phyloP scores from a whole-genome alignment of 2,888 invertebrate genomes.

The Hyposoter dolosus region DNA sequence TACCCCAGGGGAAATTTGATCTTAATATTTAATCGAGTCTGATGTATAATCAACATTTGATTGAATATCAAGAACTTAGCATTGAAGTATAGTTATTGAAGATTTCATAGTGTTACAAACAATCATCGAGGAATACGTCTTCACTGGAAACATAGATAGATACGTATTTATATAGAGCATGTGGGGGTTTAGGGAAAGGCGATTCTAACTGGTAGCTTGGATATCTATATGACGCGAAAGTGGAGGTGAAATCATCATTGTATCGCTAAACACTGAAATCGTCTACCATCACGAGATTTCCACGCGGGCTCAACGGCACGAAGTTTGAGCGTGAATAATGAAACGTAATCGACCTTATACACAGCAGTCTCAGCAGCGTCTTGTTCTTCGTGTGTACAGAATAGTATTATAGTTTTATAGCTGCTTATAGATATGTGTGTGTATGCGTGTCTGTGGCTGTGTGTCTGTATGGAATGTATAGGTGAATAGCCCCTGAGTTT shows the following conservation, averaged over 20 bases:
- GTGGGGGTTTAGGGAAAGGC: constrained; percentile 21
- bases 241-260: constrained; percentile 65
- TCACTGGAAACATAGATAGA: constrained; percentile 2
- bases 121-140: constrained; percentile 43
- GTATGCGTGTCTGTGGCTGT: constrained; percentile 16
- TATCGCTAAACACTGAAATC: constrained; percentile 72
- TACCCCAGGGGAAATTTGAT: not conserved
- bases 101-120: constrained; percentile 61
- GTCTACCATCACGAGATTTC: constrained; percentile 67
- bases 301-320: constrained; percentile 73
- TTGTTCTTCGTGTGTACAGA: constrained; percentile 71
- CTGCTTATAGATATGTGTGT: constrained; percentile 6
- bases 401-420: constrained; percentile 27
- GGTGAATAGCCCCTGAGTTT: constrained; percentile 43
- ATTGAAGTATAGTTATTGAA: constrained; percentile 38
- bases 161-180: constrained; percentile 14
- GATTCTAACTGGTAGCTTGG: not conserved
- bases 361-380: constrained; percentile 67
- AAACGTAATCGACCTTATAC: constrained; percentile 81
- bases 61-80: constrained; percentile 51
- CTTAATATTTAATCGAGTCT: constrained; percentile 56
- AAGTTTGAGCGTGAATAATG: constrained; percentile 82
- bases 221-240: constrained; percentile 3
- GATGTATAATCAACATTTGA: constrained; percentile 57
- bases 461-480: not conserved